Evolutionary conservation across 2,797 vertebrate genomes (phyloP).

Genomic region (Oophaga sylvatica): DNA sequence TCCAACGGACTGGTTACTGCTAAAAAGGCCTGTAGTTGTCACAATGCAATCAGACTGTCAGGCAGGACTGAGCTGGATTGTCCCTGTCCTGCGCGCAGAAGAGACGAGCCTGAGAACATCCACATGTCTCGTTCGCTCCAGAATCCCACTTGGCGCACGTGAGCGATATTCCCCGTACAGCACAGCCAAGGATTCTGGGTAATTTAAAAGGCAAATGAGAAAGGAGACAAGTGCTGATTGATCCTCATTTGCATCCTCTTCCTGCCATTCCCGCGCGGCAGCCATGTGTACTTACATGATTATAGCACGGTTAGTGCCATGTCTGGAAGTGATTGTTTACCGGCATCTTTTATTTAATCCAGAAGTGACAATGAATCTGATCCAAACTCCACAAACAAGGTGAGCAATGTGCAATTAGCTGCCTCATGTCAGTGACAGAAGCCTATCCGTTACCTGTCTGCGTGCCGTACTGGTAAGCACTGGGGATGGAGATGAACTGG

Average conservation of each 20-base stretch:
- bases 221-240: neutral
- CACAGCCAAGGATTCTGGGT: slow-evolving; percentile 32
- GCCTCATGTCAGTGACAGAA: neutral
- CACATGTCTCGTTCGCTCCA: slow-evolving; percentile 19
- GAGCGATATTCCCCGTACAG: neutral
- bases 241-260: slow-evolving; percentile 13
- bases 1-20: too few species aligned
- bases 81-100: neutral
- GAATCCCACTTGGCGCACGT: neutral
- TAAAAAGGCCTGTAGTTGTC: neutral
- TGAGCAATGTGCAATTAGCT: neutral
- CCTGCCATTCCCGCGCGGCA: neutral
- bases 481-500: neutral
- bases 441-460: neutral
- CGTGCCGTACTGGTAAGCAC: neutral
- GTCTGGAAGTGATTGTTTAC: slow-evolving; percentile 3
- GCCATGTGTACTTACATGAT: slow-evolving; percentile 14
- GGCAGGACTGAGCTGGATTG: neutral
- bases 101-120: slow-evolving; percentile 25
- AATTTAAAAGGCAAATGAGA: slow-evolving; percentile 44
- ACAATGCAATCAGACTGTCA: neutral
- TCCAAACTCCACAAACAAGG: neutral
- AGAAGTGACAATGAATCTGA: slow-evolving; percentile 14
- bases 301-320: neutral
- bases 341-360: neutral